Percentiles rank a stretch among this genome's conserved stretches.
Evolutionary conservation across 1,140 invertebrate species (phyloP).

Genomic region (Nasonia giraulti): DNA sequence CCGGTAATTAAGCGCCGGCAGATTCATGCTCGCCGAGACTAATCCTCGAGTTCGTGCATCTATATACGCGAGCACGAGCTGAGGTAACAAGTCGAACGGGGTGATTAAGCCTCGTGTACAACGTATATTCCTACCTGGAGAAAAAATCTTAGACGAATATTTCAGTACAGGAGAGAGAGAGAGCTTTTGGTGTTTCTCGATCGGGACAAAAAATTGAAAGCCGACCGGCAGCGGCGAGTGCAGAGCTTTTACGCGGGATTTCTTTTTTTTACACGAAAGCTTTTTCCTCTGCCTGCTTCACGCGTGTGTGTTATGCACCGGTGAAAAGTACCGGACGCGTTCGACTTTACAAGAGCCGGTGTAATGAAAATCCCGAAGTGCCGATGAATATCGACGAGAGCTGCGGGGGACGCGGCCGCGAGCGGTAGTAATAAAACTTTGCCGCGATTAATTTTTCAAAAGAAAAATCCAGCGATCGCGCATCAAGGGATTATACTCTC

Average conservation of each 20-base stretch:
- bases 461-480: too few species aligned
- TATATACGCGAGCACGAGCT: not conserved
- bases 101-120: not conserved
- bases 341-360: not conserved
- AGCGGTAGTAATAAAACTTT: too few species aligned
- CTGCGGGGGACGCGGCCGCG: too few species aligned
- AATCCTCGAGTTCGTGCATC: not conserved
- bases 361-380: not conserved
- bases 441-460: too few species aligned
- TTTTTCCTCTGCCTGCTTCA: not conserved
- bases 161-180: too few species aligned
- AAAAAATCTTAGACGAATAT: too few species aligned
- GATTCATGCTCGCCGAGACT: slow-evolving; percentile 13
- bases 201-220: not conserved
- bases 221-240: not conserved
- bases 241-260: not conserved
- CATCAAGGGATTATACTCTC: too few species aligned
- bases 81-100: not conserved
- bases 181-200: not conserved
- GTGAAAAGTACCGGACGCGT: not conserved
- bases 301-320: not conserved
- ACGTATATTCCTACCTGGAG: too few species aligned
- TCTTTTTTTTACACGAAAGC: not conserved
- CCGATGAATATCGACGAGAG: too few species aligned
- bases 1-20: slow-evolving; percentile 40